A percentile compares a stretch with the other conserved stretches of the same genome.
phyloP scores from a whole-genome alignment of 2,113 vertebrate species.

The Pseudorhombus dupliciocellatus region DNA sequence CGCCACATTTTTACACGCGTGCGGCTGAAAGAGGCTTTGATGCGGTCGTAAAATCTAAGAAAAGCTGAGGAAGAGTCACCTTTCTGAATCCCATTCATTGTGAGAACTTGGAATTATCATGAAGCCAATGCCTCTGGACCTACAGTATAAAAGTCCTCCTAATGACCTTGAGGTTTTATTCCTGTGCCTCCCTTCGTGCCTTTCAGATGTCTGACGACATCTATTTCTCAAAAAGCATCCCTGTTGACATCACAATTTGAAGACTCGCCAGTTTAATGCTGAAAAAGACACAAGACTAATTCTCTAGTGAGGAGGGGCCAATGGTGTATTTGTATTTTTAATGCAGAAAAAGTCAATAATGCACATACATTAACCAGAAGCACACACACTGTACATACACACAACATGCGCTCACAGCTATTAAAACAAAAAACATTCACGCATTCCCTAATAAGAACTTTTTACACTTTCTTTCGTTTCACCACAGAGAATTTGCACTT shows the following conservation, averaged over 20 bases:
- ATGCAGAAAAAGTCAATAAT: slow-evolving; percentile 58
- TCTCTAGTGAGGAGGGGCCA: neutral
- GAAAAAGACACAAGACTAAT: slow-evolving; percentile 9
- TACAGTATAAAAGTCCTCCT: slow-evolving; percentile 12
- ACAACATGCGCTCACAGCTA: slow-evolving; percentile 4
- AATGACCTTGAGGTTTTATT: slow-evolving; percentile 26
- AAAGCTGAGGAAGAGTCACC: slow-evolving; percentile 29
- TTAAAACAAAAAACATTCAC: slow-evolving; percentile 1
- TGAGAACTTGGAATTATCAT: slow-evolving; percentile 33
- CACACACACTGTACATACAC: slow-evolving; percentile 38
- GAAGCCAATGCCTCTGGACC: slow-evolving; percentile 44
- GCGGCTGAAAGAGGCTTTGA: slow-evolving; percentile 6
- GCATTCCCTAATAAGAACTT: neutral
- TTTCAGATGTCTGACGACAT: slow-evolving; percentile 27
- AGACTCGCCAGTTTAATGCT: neutral
- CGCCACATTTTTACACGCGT: neutral
- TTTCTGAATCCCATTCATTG: slow-evolving; percentile 18
- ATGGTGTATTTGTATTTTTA: slow-evolving; percentile 29
- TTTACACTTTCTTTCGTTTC: slow-evolving; percentile 28
- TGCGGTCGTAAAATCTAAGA: slow-evolving; percentile 3
- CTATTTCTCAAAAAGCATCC: neutral
- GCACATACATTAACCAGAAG: slow-evolving; percentile 49
- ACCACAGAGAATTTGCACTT: slow-evolving; percentile 73
- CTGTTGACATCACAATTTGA: neutral
- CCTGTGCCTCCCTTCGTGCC: slow-evolving; percentile 37